phyloP scores from a whole-genome alignment of 1,140 invertebrate genomes.

The Euura lappo region DNA sequence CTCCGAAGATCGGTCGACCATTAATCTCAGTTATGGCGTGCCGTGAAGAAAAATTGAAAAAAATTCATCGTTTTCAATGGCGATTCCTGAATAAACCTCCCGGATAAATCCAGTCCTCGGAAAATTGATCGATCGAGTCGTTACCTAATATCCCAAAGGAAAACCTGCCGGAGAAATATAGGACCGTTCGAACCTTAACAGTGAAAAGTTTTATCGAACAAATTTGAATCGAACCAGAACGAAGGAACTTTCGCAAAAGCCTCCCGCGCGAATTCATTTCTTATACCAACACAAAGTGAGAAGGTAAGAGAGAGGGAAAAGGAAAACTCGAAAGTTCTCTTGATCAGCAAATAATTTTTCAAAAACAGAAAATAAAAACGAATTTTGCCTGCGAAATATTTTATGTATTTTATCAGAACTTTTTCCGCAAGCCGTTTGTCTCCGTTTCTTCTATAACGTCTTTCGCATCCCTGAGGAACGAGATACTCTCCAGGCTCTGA shows the following conservation, averaged over 20 bases:
- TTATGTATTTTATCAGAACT: neutral
- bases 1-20: too few relatives aligned
- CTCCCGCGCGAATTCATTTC: too few relatives aligned
- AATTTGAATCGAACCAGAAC: neutral
- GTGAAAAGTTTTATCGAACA: neutral
- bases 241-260: too few relatives aligned
- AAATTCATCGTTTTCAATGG: neutral
- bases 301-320: neutral
- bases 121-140: neutral
- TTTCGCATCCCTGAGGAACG: neutral
- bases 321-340: too few relatives aligned
- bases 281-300: neutral
- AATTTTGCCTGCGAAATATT: neutral
- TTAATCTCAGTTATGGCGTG: too few relatives aligned
- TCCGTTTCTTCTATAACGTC: neutral
- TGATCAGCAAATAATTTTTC: too few relatives aligned
- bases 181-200: neutral
- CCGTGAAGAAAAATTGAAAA: neutral
- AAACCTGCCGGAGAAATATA: too few relatives aligned
- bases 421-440: neutral
- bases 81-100: neutral
- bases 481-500: neutral
- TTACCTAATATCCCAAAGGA: neutral
- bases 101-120: neutral
- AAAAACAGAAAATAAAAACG: too few relatives aligned